Conservation (phyloP, 2,797 vertebrate genomes). For the Siniperca scherzeri region DNA sequence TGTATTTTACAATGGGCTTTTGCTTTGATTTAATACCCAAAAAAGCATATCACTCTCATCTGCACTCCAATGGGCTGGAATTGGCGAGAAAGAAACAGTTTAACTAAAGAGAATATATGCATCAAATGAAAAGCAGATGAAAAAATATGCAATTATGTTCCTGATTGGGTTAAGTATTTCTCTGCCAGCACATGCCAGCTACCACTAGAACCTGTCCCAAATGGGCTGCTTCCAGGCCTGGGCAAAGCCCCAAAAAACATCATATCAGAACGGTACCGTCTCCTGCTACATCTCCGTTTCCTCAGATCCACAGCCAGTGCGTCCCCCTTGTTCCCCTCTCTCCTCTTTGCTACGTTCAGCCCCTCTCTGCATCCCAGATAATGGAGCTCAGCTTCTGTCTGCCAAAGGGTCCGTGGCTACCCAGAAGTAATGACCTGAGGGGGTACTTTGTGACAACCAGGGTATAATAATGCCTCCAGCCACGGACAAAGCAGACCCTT, state of each 20-base stretch:
- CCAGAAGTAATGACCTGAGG: conserved; percentile 89
- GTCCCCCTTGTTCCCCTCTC: conserved; percentile 73
- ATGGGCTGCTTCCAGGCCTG: conserved; percentile 79
- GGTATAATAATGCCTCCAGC: conserved; percentile 89
- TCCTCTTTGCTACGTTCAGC: conserved; percentile 67
- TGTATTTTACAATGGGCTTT: conserved; percentile 69
- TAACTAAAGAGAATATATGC: conserved; percentile 91
- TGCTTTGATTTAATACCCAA: conserved; percentile 78
- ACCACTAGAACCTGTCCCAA: conserved; percentile 75
- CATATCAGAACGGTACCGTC: conserved; percentile 73
- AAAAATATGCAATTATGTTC: conserved; percentile 87
- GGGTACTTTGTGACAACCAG: conserved; percentile 88
- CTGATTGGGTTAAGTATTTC: conserved; percentile 86
- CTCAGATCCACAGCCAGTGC: conserved; percentile 82
- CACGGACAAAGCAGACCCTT: conserved; percentile 88
- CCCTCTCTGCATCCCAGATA: conserved; percentile 84
- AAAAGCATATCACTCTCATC: conserved; percentile 72
- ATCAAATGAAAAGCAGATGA: conserved; percentile 88
- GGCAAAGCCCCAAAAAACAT: conserved; percentile 76
- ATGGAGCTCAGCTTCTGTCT: conserved; percentile 85
- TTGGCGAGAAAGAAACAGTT: conserved; percentile 69
- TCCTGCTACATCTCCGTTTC: conserved; percentile 62
- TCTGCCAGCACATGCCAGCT: conserved; percentile 77
- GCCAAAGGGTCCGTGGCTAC: conserved; percentile 85
- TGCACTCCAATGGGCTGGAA: conserved; percentile 75